Conservation (phyloP, 2,113 vertebrate genomes). For the Cryptomyrus ogoouensis region DNA sequence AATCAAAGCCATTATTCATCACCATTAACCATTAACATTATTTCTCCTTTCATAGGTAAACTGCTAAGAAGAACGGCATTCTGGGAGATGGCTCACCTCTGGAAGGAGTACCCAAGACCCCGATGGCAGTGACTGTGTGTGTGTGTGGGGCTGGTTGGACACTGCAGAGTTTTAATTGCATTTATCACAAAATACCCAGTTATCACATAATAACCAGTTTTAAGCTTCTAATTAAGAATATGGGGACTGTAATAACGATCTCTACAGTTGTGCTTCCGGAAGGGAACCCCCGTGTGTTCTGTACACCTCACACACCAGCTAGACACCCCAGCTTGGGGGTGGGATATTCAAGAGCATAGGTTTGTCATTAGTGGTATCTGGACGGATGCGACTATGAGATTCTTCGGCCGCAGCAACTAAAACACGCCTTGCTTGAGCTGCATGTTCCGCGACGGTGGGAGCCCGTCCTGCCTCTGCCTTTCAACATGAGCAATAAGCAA, state of each 20-base stretch:
- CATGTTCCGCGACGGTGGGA: not conserved
- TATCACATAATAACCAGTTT: slow-evolving; percentile 4
- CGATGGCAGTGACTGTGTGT: not conserved
- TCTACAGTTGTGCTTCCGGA: slow-evolving; percentile 31
- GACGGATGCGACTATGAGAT: not conserved
- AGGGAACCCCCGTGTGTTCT: not conserved
- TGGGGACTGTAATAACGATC: not conserved
- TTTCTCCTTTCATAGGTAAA: slow-evolving; percentile 45
- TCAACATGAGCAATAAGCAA: not conserved
- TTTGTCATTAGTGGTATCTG: not conserved
- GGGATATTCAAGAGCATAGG: not conserved
- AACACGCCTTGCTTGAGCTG: not conserved
- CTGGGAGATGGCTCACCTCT: slow-evolving; percentile 34
- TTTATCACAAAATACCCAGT: slow-evolving; percentile 36
- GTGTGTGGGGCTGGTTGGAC: slow-evolving; percentile 28
- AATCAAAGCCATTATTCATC: not conserved
- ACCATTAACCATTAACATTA: not conserved
- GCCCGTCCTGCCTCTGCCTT: not conserved
- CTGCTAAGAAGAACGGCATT: slow-evolving; percentile 23
- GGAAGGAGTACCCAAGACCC: not conserved
- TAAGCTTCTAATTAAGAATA: slow-evolving; percentile 15
- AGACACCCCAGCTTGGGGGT: not conserved
- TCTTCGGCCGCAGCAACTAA: not conserved
- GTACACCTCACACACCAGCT: slow-evolving; percentile 4
- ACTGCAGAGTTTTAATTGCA: slow-evolving; percentile 21